Evolutionary conservation across 64 coral and sea anemone genomes (phyloP).

Genomic region (Dendrophyllia cribrosa): DNA sequence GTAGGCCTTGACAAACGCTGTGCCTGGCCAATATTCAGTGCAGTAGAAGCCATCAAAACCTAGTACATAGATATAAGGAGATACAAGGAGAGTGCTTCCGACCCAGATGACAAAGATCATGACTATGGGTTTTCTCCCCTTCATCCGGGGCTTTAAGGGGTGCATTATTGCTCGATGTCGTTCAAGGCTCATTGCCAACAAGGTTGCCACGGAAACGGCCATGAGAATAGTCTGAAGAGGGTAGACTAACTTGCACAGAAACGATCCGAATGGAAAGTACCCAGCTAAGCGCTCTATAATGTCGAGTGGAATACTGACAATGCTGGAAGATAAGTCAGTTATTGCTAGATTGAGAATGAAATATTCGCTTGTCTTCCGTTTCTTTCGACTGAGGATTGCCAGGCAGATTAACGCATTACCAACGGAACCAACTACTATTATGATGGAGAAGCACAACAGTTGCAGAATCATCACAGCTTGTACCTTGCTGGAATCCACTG

Average conservation of each 20-base stretch:
- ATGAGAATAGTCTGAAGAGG: conserved; percentile 88
- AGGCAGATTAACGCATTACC: conserved; percentile 83
- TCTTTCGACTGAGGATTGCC: conserved; percentile 57
- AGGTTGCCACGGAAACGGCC: conserved; percentile 79
- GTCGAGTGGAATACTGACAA: conserved; percentile 82
- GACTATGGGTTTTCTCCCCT: conserved; percentile 37
- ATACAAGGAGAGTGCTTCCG: conserved; percentile 58
- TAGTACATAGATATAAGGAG: conserved; percentile 74
- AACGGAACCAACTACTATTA: conserved; percentile 44
- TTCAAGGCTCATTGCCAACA: conserved; percentile 84
- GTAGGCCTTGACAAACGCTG: conserved; percentile 55
- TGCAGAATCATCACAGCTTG: conserved; percentile 26
- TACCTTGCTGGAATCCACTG: background rate
- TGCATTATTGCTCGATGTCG: conserved; percentile 81
- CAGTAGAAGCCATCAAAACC: conserved; percentile 45
- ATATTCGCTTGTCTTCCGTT: conserved; percentile 82
- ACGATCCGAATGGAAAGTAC: conserved; percentile 68
- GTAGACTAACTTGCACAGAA: conserved; percentile 84
- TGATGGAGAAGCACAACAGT: conserved; percentile 48
- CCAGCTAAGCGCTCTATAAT: conserved; percentile 68
- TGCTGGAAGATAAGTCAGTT: conserved; percentile 71
- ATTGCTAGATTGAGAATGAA: conserved; percentile 84
- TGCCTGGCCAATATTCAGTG: conserved; percentile 62
- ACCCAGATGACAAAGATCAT: conserved; percentile 66
- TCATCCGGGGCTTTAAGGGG: conserved; percentile 76